Evolutionary conservation across 2,797 vertebrate species (phyloP), one percentile per base, ranked within the genome.

Genomic region (Centropyge bicolor): DNA sequence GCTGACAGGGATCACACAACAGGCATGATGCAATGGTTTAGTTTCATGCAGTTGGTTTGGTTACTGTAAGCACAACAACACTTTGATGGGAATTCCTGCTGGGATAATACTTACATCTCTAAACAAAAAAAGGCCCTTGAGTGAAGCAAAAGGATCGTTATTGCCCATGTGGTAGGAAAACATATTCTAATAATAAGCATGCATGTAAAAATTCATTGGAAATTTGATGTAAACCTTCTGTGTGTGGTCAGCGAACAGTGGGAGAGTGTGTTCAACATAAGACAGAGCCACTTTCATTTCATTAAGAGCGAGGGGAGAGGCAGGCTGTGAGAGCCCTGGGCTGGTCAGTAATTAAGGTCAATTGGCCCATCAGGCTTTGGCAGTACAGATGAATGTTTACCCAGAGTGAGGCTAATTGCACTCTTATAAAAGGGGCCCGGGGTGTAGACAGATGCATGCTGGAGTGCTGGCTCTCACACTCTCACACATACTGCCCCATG

Each of bases 361-460:
- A 93, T 93, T 93, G 93, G 91, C 89, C 89, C 84, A 90, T 94
- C 94, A 93, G 91, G 91, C 91, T 92, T 90, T 89, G 88, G 92
- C 91, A 91, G 92, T 65, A 69, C 87, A 90, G 90, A 94, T 93
- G 91, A 94, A 93, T 94, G 93, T 95, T 95, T 94, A 95, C 92
- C 80, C 91, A 92, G 88, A 92, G 91, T 86, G 87, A 89, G 83
- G 89, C 93, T 95, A 94, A 94, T 93, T 94, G 92, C 91, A 72
- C 90, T 91, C 91, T 92, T 92, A 92, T 92, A 93, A 94, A 94
- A 91, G 92, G 76, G 87, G 89, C 86, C 89, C 60, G 70, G 85
- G 86, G 90, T 93, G 88, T 66, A 80, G 93, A 92, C 88, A 89
- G 90, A 93, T 87, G 84, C 88, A 86, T 61, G 80, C 74, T 85